Conservation (phyloP, 2,888 invertebrate species). For the Amitus sp. region DNA sequence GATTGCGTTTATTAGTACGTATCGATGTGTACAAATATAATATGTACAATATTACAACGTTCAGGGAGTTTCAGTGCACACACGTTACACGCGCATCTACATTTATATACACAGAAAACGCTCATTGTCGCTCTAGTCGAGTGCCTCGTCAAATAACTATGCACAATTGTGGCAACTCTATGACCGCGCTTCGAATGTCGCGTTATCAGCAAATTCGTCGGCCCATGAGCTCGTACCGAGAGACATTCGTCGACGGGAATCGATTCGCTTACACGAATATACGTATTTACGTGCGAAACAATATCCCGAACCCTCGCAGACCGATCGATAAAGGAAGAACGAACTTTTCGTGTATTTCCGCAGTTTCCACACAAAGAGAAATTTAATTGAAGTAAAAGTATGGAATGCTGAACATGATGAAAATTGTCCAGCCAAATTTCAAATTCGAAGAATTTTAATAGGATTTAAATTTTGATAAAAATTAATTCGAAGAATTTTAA, state of each 20-base stretch:
- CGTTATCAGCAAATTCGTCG: slow-evolving; percentile 1
- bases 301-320: background rate
- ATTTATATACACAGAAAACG: slow-evolving; percentile 37
- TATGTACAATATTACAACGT: slow-evolving; percentile 40
- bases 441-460: too few species aligned
- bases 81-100: slow-evolving; percentile 31
- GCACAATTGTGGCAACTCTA: slow-evolving; percentile 65
- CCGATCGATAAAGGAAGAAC: background rate
- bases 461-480: too few species aligned
- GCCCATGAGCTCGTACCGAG: background rate
- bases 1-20: slow-evolving; percentile 18
- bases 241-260: background rate
- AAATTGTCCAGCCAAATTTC: too few species aligned
- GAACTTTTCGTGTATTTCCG: background rate
- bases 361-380: too few species aligned
- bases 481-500: too few species aligned
- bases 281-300: slow-evolving; percentile 1
- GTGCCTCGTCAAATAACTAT: slow-evolving; percentile 21
- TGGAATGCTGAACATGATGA: too few species aligned
- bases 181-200: slow-evolving; percentile 3
- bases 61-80: slow-evolving; percentile 17
- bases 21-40: slow-evolving; percentile 19
- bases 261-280: background rate
- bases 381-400: too few species aligned
- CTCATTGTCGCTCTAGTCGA: slow-evolving; percentile 24